A percentile compares a stretch with the other conserved stretches of the same genome.
Conservation (phyloP, 2,888 invertebrate genomes). For the Pterostichus madidus region DNA sequence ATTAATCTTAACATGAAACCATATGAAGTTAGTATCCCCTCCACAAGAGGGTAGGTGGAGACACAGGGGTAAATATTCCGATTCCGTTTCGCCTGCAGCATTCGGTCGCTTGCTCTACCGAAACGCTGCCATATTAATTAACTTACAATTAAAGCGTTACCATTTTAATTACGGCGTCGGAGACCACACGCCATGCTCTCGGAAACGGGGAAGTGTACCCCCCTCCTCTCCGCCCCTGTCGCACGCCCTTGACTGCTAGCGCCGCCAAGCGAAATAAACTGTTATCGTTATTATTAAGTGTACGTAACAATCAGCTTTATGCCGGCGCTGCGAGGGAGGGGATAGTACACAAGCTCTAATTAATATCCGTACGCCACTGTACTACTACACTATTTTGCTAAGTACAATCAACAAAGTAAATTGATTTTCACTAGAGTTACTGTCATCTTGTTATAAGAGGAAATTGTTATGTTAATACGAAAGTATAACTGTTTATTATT, state of each 20-base stretch:
- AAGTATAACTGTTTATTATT: too few species aligned
- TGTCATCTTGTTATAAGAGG: neutral
- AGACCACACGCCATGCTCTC: constrained; percentile 43
- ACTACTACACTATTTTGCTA: neutral
- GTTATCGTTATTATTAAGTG: constrained; percentile 55
- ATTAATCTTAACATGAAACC: too few species aligned
- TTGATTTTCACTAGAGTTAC: neutral
- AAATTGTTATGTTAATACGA: neutral
- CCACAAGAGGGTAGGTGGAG: too few species aligned
- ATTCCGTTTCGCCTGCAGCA: constrained; percentile 3
- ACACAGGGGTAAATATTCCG: too few species aligned
- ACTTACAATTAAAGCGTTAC: constrained; percentile 62
- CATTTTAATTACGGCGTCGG: constrained; percentile 52
- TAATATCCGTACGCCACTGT: too few species aligned
- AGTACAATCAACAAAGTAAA: constrained; percentile 1
- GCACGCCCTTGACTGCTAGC: constrained; percentile 22
- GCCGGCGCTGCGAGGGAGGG: neutral
- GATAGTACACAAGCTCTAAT: too few species aligned
- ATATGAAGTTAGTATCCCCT: too few species aligned
- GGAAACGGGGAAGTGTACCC: neutral
- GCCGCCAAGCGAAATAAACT: constrained; percentile 22
- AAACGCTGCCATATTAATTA: constrained; percentile 51
- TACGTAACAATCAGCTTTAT: constrained; percentile 47
- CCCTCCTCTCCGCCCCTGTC: neutral
- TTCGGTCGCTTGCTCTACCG: neutral